Base-by-base conservation (phyloP, 2,113 vertebrate species). In the Pheucticus melanocephalus region DNA sequence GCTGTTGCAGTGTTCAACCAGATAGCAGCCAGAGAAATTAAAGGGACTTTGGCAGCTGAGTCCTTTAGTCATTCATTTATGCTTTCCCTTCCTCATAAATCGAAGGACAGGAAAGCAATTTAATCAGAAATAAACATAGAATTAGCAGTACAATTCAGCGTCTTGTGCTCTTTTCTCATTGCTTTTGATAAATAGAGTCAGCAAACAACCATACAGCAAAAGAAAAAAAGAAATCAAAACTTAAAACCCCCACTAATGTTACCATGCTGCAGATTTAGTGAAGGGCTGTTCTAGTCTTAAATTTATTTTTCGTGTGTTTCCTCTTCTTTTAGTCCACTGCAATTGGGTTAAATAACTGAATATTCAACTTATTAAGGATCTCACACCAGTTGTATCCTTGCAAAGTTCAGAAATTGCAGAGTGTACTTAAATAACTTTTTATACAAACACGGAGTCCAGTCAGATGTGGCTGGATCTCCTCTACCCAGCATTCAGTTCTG, bases 21-120 rank as follows among this genome's bases (percentile, higher is more conserved):
- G 86, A 94, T 54, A 95, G 86, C 89, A 92, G 86, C 8, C 89
- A 82, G 45, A 94, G 75, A 90, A 94, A 93, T 71, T 71, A 73
- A 92, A 71, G 68, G 51, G 47, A 88, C 51, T 59, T 86, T 39
- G 48, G 71, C 82, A 91, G 63, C 79, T 93, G 88, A 94, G 90
- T 92, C 76, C 71, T 79, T 82, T 95, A 82, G 75, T 94, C 92
- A 95, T 92, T 42, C 63, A 51, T 95, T 95, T 92, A 51, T 85
- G 39, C 75, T 94, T 90, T 64, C 64, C 47, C 35, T 94, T 96
- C 90, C 79, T 92, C 68, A 86, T 54, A 93, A 91, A 93, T 69
- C 66, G 95, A 94, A 92, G 87, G 83, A 93, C 71, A 86, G 92
- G 85, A 96, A 96, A 77, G 82, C 54, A 93, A 88, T 96, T 78